phyloP scores from a whole-genome alignment of 30 jellyfish, hydroid and myxozoan genomes.

The Hydra vulgaris region DNA sequence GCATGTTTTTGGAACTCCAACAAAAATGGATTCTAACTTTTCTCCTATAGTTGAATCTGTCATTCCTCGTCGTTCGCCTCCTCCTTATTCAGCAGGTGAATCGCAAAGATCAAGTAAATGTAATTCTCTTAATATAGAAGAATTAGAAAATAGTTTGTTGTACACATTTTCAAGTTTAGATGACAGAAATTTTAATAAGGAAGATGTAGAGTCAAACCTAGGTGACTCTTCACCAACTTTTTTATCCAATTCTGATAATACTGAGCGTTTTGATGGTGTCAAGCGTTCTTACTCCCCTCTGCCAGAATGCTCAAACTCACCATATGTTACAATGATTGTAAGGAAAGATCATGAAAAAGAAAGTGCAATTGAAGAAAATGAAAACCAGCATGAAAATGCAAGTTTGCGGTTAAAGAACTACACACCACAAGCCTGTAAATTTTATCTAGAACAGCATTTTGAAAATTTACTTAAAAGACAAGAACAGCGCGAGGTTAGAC shows the following conservation, averaged over 20 bases:
- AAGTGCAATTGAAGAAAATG: conserved; percentile 11
- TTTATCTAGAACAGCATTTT: conserved; percentile 96
- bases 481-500: conserved; percentile 65
- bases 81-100: conserved; percentile 57
- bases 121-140: conserved; percentile 67
- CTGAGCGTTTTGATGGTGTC: conserved; percentile 41
- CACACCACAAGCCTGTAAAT: conserved; percentile 91
- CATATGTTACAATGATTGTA: conserved; percentile 74
- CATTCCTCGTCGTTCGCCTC: conserved; percentile 43
- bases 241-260: not conserved
- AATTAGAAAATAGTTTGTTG: conserved; percentile 31
- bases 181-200: conserved; percentile 44
- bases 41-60: conserved; percentile 28
- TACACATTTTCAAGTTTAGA: conserved; percentile 9
- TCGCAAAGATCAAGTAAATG: conserved; percentile 45
- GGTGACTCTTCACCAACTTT: conserved; percentile 91
- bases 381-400: conserved; percentile 5
- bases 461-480: conserved; percentile 71
- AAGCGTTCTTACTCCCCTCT: conserved; percentile 95
- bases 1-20: not conserved
- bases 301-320: conserved; percentile 60
- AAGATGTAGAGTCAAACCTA: conserved; percentile 49
- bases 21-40: conserved; percentile 15
- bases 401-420: conserved; percentile 61
- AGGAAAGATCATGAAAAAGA: conserved; percentile 11